Evolutionary conservation across 2,113 vertebrate genomes (phyloP), one percentile per base, ranked within the genome.

Genomic region (Quiscalus mexicanus): DNA sequence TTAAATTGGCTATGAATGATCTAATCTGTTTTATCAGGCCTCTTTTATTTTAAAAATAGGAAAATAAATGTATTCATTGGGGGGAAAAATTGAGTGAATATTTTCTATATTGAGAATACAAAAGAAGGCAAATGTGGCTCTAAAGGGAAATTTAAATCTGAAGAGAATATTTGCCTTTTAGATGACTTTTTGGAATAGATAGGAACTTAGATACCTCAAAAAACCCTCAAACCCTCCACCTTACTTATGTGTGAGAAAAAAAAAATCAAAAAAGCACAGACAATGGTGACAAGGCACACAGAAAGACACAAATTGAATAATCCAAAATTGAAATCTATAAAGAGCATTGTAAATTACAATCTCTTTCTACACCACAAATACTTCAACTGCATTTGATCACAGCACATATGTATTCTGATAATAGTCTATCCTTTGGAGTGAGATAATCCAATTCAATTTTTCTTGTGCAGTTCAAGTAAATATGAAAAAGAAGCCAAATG

Each of bases 281-380:
- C 35, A 83, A 31, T 55, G 47, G 62, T 65, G 27, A 63, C 12
- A 93, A 95, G 95, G 55, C 28, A 71, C 55, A 89, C 12, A 88
- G 30, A 92, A 95, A 95, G 67, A 93, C 75, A 85, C 4, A 56
- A 77, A 87, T 16, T 87, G 33, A 96, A 73, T 80, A 89, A 89
- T 89, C 39, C 83, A 67, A 90, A 93, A 91, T 33, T 73, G 49
- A 83, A 94, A 88, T 67, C 50, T 68, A 4, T 52, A 22, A 31
- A 81, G 76, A 93, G 17, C 8, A 63, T 5, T 28, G 4, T 70
- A 93, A 91, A 27, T 80, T 77, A 65, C 1, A 65, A 78, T 58
- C 50, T 91, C 73, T 69, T 63, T 81, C 56, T 75, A 42, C 20
- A 76, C 6, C 8, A 94, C 37, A 81, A 90, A 74, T 33, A 73